These are phyloP conservation scores for Pseudonaja textilis DNA, from an alignment of 2,113 vertebrate genomes.

Conservation along the genomic window DNA sequence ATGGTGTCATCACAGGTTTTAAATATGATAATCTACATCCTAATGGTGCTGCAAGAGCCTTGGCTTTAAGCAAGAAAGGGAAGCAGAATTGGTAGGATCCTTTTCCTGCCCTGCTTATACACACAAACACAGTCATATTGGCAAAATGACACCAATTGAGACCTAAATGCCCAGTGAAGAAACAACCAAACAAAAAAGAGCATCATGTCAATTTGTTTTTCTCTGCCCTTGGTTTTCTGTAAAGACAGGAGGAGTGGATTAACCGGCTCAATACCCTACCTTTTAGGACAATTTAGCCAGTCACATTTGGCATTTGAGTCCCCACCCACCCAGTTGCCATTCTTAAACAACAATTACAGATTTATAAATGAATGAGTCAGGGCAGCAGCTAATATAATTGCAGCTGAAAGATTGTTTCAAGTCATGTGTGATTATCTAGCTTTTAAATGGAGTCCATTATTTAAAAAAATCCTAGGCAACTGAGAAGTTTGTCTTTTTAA, in stretches of 20 bases:
- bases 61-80: constrained; percentile 75
- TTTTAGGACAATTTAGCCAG: constrained; percentile 47
- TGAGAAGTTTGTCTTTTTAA: not conserved
- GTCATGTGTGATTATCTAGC: not conserved
- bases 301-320: constrained; percentile 42
- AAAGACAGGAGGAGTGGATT: not conserved
- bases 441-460: constrained; percentile 44
- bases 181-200: constrained; percentile 14
- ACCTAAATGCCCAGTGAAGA: constrained; percentile 43
- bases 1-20: constrained; percentile 85
- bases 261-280: constrained; percentile 3
- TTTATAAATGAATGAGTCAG: constrained; percentile 39
- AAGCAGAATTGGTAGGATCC: constrained; percentile 71
- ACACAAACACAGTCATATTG: constrained; percentile 45
- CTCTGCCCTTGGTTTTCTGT: constrained; percentile 28
- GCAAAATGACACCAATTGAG: constrained; percentile 50
- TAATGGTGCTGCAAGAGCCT: constrained; percentile 78
- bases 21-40: constrained; percentile 85
- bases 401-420: constrained; percentile 38
- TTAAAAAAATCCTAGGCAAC: constrained; percentile 19
- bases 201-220: constrained; percentile 29
- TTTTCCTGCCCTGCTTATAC: constrained; percentile 47
- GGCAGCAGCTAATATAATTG: constrained; percentile 43
- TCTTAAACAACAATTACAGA: constrained; percentile 12
- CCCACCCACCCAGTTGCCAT: not conserved